Percentiles rank a stretch among this genome's conserved stretches.
Evolutionary conservation across 2,888 invertebrate genomes (phyloP).

Genomic region (Eilema caniola): DNA sequence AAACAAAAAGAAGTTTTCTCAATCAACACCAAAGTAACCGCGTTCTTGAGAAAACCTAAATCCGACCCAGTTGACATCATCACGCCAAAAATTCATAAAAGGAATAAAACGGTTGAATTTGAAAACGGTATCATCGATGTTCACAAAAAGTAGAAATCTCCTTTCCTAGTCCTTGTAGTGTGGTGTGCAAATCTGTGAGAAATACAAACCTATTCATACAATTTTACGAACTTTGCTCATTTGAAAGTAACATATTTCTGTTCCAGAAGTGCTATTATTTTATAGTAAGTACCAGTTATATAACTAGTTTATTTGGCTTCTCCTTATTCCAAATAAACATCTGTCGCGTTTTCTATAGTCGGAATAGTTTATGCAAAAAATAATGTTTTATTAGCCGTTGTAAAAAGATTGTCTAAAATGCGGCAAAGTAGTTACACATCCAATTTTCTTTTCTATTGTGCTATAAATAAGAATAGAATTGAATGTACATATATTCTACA

Average conservation of each 20-base stretch:
- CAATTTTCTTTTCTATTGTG: slow-evolving; percentile 28
- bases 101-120: slow-evolving; percentile 14
- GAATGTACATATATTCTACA: background rate
- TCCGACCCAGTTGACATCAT: slow-evolving; percentile 37
- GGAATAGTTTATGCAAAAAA: slow-evolving; percentile 28
- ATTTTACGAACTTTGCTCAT: slow-evolving; percentile 25
- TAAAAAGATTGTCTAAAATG: slow-evolving; percentile 24
- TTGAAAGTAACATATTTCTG: slow-evolving; percentile 14
- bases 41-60: slow-evolving; percentile 15
- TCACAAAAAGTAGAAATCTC: slow-evolving; percentile 13
- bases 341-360: slow-evolving; percentile 36
- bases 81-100: slow-evolving; percentile 20
- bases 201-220: slow-evolving; percentile 30
- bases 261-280: slow-evolving; percentile 21
- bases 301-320: slow-evolving; percentile 19
- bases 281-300: slow-evolving; percentile 12
- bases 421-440: background rate
- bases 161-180: slow-evolving; percentile 19
- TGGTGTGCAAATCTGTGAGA: slow-evolving; percentile 37
- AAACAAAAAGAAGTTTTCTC: background rate
- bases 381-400: slow-evolving; percentile 28
- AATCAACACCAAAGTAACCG: background rate
- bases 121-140: background rate
- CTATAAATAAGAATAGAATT: slow-evolving; percentile 18
- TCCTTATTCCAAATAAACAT: slow-evolving; percentile 30